Percentiles rank a stretch among this genome's conserved stretches.
Conservation (phyloP, 2,797 vertebrate genomes). For the Malurus splendens region DNA sequence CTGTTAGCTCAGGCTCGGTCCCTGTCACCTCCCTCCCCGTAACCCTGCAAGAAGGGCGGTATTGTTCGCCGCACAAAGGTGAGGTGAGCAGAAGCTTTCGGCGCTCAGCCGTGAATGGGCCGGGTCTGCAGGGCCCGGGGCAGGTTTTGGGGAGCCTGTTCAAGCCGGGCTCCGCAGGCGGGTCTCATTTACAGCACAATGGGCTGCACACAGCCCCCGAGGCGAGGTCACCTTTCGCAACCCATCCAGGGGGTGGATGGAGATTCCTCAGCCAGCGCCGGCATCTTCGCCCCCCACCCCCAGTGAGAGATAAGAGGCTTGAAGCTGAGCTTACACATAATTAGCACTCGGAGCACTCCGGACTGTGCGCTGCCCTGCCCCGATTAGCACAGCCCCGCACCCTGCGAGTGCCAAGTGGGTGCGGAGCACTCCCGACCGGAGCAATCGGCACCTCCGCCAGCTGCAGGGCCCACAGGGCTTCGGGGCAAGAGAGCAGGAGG, state of each 20-base stretch:
- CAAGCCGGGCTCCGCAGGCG: not conserved
- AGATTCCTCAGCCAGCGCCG: conserved; percentile 2
- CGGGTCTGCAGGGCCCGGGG: not conserved
- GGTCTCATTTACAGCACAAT: conserved; percentile 46
- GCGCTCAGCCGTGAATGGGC: not conserved
- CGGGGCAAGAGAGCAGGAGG: not conserved
- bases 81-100: not conserved
- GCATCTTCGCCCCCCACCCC: not conserved
- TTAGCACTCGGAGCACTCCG: not conserved
- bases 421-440: not conserved
- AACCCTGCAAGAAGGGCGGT: not conserved
- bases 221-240: conserved; percentile 33
- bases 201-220: not conserved
- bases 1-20: not conserved
- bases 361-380: not conserved
- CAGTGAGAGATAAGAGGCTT: not conserved
- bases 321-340: not conserved
- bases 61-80: conserved; percentile 7
- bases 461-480: not conserved
- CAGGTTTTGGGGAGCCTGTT: not conserved
- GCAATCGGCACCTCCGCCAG: not conserved
- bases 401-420: not conserved
- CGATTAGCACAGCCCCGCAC: not conserved
- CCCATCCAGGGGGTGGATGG: not conserved
- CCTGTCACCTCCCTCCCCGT: not conserved